These are phyloP conservation scores for Platygyra sinensis DNA, from an alignment of 64 coral and sea anemone species.

Conservation along the genomic window DNA sequence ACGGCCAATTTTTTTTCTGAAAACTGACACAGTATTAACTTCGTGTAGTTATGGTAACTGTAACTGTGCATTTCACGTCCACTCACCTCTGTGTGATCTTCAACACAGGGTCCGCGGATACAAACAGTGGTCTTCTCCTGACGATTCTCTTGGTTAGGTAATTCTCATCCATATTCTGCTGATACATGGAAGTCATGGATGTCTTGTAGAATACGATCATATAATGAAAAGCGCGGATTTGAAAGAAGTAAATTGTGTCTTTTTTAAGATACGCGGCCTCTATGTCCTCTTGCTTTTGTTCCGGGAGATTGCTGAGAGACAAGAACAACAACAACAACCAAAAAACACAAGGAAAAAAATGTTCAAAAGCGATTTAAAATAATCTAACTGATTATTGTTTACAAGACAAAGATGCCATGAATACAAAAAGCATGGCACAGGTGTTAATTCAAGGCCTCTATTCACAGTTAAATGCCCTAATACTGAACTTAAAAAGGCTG, in stretches of 20 bases:
- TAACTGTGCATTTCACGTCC: neutral
- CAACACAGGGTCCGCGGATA: neutral
- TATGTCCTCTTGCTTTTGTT: neutral
- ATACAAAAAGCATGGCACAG: no score
- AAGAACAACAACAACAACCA: neutral
- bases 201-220: slow-evolving; percentile 1
- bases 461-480: no score
- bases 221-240: neutral
- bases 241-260: neutral
- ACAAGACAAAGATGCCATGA: no score
- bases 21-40: no score
- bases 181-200: slow-evolving; percentile 1
- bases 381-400: no score
- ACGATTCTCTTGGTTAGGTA: neutral
- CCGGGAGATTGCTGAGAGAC: neutral
- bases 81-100: neutral
- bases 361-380: no score
- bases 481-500: no score
- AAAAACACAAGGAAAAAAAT: neutral
- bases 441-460: no score
- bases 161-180: neutral
- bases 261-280: neutral
- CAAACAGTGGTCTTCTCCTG: slow-evolving; percentile 15
- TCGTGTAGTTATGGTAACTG: no score
- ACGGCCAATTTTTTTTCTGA: no score